Conservation (phyloP, 2,113 vertebrate genomes). For the Harpagus bidentatus region DNA sequence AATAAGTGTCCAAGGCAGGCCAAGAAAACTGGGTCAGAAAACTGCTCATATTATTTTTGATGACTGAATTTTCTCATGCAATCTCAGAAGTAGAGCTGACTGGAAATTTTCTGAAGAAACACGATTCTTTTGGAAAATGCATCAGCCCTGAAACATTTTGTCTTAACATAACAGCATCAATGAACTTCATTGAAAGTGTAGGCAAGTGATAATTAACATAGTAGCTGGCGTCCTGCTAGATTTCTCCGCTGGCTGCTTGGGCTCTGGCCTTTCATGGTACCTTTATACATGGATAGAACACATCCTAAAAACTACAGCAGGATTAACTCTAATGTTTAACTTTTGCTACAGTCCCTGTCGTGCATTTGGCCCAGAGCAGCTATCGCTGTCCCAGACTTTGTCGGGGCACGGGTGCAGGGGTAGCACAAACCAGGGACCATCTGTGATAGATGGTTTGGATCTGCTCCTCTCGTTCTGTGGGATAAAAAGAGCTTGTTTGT, state of each 20-base stretch:
- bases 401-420: fast-evolving
- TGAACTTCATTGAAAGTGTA: not conserved
- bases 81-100: not conserved
- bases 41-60: not conserved
- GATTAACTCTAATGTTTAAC: not conserved
- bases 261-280: not conserved
- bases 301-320: not conserved
- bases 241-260: not conserved
- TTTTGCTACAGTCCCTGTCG: not conserved
- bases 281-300: not conserved
- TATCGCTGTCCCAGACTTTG: not conserved
- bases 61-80: not conserved
- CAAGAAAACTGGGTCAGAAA: not conserved
- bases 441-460: not conserved
- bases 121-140: not conserved
- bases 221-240: not conserved
- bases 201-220: not conserved
- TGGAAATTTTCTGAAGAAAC: not conserved
- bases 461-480: not conserved
- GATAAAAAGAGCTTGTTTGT: not conserved
- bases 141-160: not conserved
- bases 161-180: not conserved
- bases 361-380: not conserved
- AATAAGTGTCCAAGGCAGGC: not conserved
- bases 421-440: not conserved